Evolutionary conservation across 2,113 vertebrate species (phyloP).

Genomic region (Sarotherodon lohbergeri): DNA sequence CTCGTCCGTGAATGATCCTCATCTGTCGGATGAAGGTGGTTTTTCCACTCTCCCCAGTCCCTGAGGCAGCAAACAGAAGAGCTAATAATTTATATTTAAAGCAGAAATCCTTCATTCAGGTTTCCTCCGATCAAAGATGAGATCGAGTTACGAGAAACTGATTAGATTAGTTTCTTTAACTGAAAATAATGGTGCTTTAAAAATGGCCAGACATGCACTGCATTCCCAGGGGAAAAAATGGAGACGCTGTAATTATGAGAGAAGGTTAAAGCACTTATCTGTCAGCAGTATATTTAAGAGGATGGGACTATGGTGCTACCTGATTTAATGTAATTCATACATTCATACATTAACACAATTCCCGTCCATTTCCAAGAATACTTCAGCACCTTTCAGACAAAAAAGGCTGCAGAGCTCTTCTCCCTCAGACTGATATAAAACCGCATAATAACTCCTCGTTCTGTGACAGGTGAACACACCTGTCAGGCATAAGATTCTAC

Average conservation of each 20-base stretch:
- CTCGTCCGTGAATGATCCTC: conserved; percentile 85
- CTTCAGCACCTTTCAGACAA: not conserved
- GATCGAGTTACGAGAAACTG: not conserved
- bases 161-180: not conserved
- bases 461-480: not conserved
- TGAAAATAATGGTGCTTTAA: not conserved
- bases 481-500: not conserved
- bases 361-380: not conserved
- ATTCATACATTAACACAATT: not conserved
- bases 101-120: not conserved
- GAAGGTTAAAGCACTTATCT: not conserved
- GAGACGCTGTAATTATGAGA: not conserved
- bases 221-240: rapidly evolving
- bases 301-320: not conserved
- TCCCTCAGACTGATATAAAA: not conserved
- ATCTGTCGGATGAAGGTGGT: conserved; percentile 92
- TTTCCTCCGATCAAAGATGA: rapidly evolving
- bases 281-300: not conserved
- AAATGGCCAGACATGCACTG: not conserved
- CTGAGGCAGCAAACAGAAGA: conserved; percentile 40
- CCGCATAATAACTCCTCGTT: not conserved
- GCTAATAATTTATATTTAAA: not conserved
- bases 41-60: conserved; percentile 88
- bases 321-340: not conserved
- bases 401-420: not conserved